Percentiles rank a stretch among this genome's conserved stretches.
These are phyloP conservation scores for Leucophenga varia DNA, from an alignment of 1,140 invertebrate species.

Conservation along the genomic window DNA sequence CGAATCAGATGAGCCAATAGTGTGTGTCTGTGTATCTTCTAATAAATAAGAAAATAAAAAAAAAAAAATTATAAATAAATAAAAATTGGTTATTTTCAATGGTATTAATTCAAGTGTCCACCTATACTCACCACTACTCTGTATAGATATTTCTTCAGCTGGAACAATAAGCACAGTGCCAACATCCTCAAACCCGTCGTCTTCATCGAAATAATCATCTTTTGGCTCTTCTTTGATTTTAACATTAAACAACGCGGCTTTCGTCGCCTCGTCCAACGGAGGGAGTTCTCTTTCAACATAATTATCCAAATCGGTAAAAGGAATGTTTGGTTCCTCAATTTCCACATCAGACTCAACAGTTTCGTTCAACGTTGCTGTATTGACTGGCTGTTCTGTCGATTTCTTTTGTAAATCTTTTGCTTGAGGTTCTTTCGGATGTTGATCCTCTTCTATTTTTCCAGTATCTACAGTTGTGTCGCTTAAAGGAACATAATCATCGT, in stretches of 20 bases:
- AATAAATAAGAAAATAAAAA: constrained; percentile 11
- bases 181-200: constrained; percentile 62
- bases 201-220: constrained; percentile 57
- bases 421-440: constrained; percentile 22
- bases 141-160: constrained; percentile 48
- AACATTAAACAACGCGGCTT: constrained; percentile 31
- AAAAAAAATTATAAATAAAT: constrained; percentile 1
- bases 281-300: constrained; percentile 53
- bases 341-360: constrained; percentile 55
- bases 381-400: no score
- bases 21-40: constrained; percentile 52
- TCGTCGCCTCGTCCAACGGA: constrained; percentile 27
- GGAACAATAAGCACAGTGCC: constrained; percentile 41
- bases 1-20: constrained; percentile 43
- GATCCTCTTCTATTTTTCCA: constrained; percentile 29
- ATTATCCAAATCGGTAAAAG: constrained; percentile 58
- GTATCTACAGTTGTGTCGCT: no score
- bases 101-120: not conserved
- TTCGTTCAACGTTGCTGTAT: constrained; percentile 34
- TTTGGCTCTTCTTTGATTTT: constrained; percentile 52
- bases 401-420: constrained; percentile 57
- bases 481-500: constrained; percentile 52
- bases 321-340: constrained; percentile 55
- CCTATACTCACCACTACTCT: constrained; percentile 45
- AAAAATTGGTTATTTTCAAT: no score